Evolutionary conservation across 2,797 vertebrate genomes (phyloP), one percentile per base, ranked within the genome.

Genomic region (Discoglossus pictus): DNA sequence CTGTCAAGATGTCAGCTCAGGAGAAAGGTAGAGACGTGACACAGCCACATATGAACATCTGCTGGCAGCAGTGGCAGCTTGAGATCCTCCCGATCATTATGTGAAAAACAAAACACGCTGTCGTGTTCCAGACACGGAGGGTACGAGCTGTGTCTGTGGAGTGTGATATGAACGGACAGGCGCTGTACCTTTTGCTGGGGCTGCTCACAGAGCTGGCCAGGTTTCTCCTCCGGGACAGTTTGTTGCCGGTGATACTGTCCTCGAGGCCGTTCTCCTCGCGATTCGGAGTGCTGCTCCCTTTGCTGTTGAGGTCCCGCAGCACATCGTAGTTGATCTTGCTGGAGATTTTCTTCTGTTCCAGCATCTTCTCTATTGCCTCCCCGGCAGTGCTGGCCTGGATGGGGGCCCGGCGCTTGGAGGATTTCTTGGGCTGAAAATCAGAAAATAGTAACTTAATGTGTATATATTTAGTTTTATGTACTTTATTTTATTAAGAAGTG

Each of bases 281-380:
- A 44, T 77, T 85, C 0, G 89, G 89, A 73, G 91, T 86, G 78
- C 80, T 60, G 2, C 77, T 74, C 5, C 89, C 88, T 61, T 87
- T 92, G 54, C 87, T 89, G 82, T 94, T 90, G 44, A 98, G 92
- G 86, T 92, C 95, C 51, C 92, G 92, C 63, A 99, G 88, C 53
- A 98, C 94, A 16, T 96, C 94, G 68, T 99, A 98, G 88, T 99
- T 96, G 84, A 99, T 99, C 88, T 98, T 99, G 80, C 88, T 90
- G 10, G 96, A 98, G 79, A 98, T 96, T 75, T 82, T 92, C 84
- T 98, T 99, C 87, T 94, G 94, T 80, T 98, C 96, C 84, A 99
- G 80, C 96, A 99, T 97, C 89, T 94, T 97, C 84, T 90, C 95
- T 25, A 98, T 98, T 79, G 95, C 96, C 79, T 98, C 96, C 42